These are phyloP conservation scores for Hypercompe scribonia DNA, from an alignment of 2,888 invertebrate species.

Conservation along the genomic window DNA sequence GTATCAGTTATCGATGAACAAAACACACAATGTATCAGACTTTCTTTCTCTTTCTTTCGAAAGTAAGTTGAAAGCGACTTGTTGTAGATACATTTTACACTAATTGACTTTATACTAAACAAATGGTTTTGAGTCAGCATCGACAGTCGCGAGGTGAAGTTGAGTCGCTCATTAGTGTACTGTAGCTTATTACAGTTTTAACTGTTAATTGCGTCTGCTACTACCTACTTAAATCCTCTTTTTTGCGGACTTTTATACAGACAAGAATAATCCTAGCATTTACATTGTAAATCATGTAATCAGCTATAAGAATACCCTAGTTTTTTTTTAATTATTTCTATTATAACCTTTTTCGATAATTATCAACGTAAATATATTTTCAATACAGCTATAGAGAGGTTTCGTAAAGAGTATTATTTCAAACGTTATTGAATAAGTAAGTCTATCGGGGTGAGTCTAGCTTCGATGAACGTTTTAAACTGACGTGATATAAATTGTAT, in stretches of 20 bases:
- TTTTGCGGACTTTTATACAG: slow-evolving; percentile 20
- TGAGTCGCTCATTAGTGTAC: slow-evolving; percentile 69
- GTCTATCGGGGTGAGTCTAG: slow-evolving; percentile 57
- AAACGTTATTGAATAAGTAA: slow-evolving; percentile 52
- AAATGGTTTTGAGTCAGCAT: slow-evolving; percentile 55
- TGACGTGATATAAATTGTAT: slow-evolving; percentile 61
- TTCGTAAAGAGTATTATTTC: slow-evolving; percentile 26
- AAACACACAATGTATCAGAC: slow-evolving; percentile 51
- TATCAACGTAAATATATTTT: neutral
- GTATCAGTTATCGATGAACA: slow-evolving; percentile 57
- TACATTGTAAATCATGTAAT: neutral
- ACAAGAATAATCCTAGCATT: slow-evolving; percentile 32
- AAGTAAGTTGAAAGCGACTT: slow-evolving; percentile 60
- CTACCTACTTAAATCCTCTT: slow-evolving; percentile 46
- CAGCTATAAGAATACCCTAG: neutral
- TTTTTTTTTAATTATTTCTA: neutral
- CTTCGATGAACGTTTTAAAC: slow-evolving; percentile 69
- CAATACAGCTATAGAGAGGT: neutral
- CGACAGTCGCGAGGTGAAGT: slow-evolving; percentile 56
- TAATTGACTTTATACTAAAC: slow-evolving; percentile 71
- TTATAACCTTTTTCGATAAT: neutral
- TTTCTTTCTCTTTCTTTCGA: slow-evolving; percentile 52
- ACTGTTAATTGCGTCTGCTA: slow-evolving; percentile 74
- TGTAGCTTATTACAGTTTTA: slow-evolving; percentile 74
- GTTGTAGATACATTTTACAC: slow-evolving; percentile 63